Evolutionary conservation across 2,113 vertebrate genomes (phyloP), one percentile per base, ranked within the genome.

Genomic region (Neoarius graeffei): DNA sequence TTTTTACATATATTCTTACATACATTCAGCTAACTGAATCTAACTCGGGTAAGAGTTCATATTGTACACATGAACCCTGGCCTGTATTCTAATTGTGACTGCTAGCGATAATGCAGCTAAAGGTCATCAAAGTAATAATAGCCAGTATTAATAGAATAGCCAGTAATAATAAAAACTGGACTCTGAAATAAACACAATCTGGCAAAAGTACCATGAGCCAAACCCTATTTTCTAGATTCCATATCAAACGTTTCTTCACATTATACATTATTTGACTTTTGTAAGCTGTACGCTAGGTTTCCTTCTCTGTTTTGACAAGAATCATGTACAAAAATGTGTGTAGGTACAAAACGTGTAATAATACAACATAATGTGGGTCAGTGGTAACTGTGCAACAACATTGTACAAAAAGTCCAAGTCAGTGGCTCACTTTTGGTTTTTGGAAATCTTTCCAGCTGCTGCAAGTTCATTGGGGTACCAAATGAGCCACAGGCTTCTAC

Each of bases 131-230:
- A 89, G 89, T 88, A 35, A 73, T 86, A 91, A 90, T 91, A 91
- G 91, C 91, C 94, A 91, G 90, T 92, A 93, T 93, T 88, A 94
- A 93, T 84, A 89, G 85, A 85, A 84, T 90, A 89, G 86, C 35
- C 30, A 17, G 52, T 59, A 88, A 66, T 89, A 84, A 85, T 62
- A 86, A n/a, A 77, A 54, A 54, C 8, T 77, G 73, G 91, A 90
- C 90, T 90, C 87, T 83, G 88, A 91, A 91, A 92, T 91, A 92
- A 69, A 86, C 57, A 84, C 88, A 57, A 86, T 83, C 77, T 90
- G 88, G 90, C 87, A 88, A 83, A 80, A 56, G 74, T 86, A 67
- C 76, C 52, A 81, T 71, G 30, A 48, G 27, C 0, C 35, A 15
- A 50, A 59, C 30, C 56, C 67, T 84, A 52, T 27, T 77, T 52